Base-by-base conservation (phyloP, 2,888 invertebrate species). In the Bugulina stolonifera region DNA sequence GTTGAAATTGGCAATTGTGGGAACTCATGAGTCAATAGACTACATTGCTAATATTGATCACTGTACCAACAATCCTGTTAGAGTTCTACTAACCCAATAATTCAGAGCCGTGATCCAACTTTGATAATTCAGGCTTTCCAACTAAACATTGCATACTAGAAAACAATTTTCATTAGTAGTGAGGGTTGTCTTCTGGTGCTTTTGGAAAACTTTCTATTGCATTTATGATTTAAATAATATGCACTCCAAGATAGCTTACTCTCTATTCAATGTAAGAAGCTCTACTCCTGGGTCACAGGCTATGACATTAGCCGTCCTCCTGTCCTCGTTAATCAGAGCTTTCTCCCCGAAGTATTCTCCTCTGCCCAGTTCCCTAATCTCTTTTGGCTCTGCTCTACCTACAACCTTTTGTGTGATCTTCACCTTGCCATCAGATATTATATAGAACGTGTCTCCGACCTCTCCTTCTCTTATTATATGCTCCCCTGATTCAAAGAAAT, bases 281-380 rank as follows among this genome's bases (percentile, higher is more conserved):
- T 86, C 95, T 89, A 72, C 93, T 89, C 74, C 93, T 89, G 29
- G 94, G 89, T 71, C 90, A 80, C 92, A 88, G 0, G 95, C 95
- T 69, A 92, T 92, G 29, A 94, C 93, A 76, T 93, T 94, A 3
- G 96, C 96, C 71, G 94, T 91, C 43, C 96, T 87, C 64, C 87
- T 86, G 81, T 93, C 93, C 77, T 93, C 92, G 29, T 70, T 43
- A 35, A 84, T 76, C 73, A 84, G 75, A 54, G 95, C 95, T 83
- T 94, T 94, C 85, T 97, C 97, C 32, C 98, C 98, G 84, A 98
- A 98, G 89, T 95, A 97, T 84, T 98, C 97, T 35, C 97, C 97
- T 83, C 94, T 91, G 74, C 89, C 89, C 72, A 98, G 87, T 72
- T 90, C 90, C 75, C 97, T 89, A 76, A 98, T 93, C 85, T 92